phyloP scores from a whole-genome alignment of 2,113 vertebrate genomes.

The Pterocles orientalis region DNA sequence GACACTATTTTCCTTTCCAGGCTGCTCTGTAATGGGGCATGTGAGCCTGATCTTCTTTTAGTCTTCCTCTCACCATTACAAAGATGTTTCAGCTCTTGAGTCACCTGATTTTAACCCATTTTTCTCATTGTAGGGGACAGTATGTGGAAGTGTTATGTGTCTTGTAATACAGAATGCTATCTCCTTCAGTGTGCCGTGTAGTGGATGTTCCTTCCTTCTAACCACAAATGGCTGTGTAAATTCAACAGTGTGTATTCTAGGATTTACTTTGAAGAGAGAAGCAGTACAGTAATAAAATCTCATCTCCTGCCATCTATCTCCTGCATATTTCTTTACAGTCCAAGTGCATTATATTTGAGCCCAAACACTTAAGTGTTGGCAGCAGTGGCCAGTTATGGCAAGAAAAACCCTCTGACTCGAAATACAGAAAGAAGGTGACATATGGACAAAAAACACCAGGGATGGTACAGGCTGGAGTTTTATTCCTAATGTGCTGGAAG shows the following conservation, averaged over 20 bases:
- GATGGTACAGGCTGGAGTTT: neutral
- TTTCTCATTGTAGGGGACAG: neutral
- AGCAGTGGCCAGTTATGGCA: neutral
- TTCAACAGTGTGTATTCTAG: slow-evolving; percentile 25
- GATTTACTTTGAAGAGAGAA: slow-evolving; percentile 42
- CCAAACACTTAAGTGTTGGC: slow-evolving; percentile 40
- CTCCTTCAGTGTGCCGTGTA: neutral
- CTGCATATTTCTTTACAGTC: slow-evolving; percentile 46
- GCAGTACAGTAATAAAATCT: slow-evolving; percentile 46
- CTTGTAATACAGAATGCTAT: neutral
- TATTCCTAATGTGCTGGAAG: neutral
- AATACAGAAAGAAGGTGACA: slow-evolving; percentile 16
- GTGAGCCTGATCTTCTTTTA: neutral
- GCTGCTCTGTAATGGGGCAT: neutral
- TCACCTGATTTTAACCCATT: neutral
- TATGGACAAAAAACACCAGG: slow-evolving; percentile 32
- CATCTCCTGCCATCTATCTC: slow-evolving; percentile 53
- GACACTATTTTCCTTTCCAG: slow-evolving; percentile 8
- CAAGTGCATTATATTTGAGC: slow-evolving; percentile 14
- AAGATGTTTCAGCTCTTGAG: neutral
- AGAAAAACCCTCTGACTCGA: slow-evolving; percentile 23
- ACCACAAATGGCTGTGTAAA: neutral
- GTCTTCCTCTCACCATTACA: neutral
- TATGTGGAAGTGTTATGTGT: neutral
- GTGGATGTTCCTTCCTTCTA: neutral